A percentile compares a stretch with the other conserved stretches of the same genome.
Evolutionary conservation across 1,140 invertebrate species (phyloP).

Genomic region (Parapsyche elsis): DNA sequence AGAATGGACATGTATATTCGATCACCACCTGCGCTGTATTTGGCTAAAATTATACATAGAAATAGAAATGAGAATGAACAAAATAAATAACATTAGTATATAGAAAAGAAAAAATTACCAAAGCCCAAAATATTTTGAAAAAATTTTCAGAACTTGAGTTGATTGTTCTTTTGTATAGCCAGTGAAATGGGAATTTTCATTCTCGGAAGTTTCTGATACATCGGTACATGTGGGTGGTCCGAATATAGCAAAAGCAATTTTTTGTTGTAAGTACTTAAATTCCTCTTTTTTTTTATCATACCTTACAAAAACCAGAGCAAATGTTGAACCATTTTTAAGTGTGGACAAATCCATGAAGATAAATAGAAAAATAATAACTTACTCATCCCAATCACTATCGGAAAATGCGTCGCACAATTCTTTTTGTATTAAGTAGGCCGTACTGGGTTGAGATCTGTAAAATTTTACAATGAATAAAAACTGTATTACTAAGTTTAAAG

Average conservation of each 20-base stretch:
- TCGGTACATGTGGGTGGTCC: not conserved
- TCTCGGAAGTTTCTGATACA: not conserved
- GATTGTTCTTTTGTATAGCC: conserved; percentile 28
- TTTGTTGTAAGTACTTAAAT: conserved; percentile 7
- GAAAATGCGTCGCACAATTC: conserved; percentile 7
- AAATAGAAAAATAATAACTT: not conserved
- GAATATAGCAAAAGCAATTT: conserved; percentile 27
- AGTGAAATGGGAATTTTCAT: not conserved
- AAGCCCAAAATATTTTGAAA: not conserved
- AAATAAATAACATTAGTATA: not conserved
- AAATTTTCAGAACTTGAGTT: not conserved
- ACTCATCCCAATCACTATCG: conserved; percentile 10
- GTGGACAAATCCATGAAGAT: not conserved
- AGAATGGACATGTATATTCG: conserved; percentile 46
- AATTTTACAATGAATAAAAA: too few relatives aligned
- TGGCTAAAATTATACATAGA: conserved; percentile 37
- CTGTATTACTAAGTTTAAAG: too few relatives aligned
- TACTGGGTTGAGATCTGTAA: not conserved
- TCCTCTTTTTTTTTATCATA: conserved; percentile 1
- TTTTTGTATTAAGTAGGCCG: not conserved
- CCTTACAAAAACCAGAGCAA: conserved; percentile 1
- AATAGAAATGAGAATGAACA: not conserved
- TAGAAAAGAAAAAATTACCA: conserved; percentile 14
- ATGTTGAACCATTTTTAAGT: not conserved
- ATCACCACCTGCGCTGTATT: conserved; percentile 42